Evolutionary conservation across 2,113 vertebrate genomes (phyloP), one percentile per base, ranked within the genome.

Genomic region (Tonatia bakeri): DNA sequence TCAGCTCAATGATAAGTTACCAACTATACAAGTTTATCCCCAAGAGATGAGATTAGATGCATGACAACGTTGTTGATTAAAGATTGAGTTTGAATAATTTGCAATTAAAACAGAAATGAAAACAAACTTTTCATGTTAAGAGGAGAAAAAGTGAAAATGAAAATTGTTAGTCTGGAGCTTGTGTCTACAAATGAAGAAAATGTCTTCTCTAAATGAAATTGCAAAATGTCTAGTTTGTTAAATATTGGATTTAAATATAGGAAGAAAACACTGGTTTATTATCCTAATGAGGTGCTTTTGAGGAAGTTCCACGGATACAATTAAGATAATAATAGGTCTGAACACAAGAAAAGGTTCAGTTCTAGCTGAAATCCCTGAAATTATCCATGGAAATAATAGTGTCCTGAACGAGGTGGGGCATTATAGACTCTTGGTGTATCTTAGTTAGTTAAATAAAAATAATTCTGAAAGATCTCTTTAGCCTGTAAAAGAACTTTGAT

Each of bases 41-140:
- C 22, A 24, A 47, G 15, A 90, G 33, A 38, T 33, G 7, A 87
- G 11, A 16, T 54, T 47, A 45, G 5, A 87, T 11, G 38, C 28
- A 76, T 33, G 73, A 40, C 6, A n/a, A 56, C 65, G 11, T 59
- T 26, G 22, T 88, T 92, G 19, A 17, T 75, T 90, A 36, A 85
- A 92, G 45, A 91, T 3, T 83, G 67, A 93, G 26, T 26, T 50
- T 80, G 59, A 76, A 59, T 0, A 56, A 50, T 81, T 61, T 83
- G 11, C 45, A 65, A 72, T 90, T 70, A 90, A 94, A 94, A 20
- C 31, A 64, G 40, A 90, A 69, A 22, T 92, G 16, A 87, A 90
- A 89, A 64, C 67, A 8, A 88, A 59, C 28, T 64, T 54, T 85
- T 89, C 14, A 54, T 52, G 73, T 65, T 56, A 56, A 72, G 72